Evolutionary conservation across 1,140 invertebrate genomes (phyloP).

Genomic region (Lerema accius): DNA sequence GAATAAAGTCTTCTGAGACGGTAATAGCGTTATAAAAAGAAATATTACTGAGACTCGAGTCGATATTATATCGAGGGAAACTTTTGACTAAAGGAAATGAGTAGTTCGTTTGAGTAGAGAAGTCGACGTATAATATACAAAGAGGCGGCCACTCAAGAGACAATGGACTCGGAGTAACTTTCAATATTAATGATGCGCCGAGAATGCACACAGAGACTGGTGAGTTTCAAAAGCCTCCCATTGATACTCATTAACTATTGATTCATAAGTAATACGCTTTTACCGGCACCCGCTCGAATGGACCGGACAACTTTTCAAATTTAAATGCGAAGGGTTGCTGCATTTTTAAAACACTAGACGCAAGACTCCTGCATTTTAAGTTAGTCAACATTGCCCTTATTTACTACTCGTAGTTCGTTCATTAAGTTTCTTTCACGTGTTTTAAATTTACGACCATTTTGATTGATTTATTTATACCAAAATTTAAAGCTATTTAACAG

Average conservation of each 20-base stretch:
- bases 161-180: slow-evolving; percentile 73
- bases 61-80: slow-evolving; percentile 66
- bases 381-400: slow-evolving; percentile 15
- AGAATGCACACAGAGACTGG: slow-evolving; percentile 70
- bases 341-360: slow-evolving; percentile 55
- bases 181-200: slow-evolving; percentile 80
- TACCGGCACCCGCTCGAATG: slow-evolving; percentile 55
- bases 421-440: slow-evolving; percentile 20
- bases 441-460: slow-evolving; percentile 29
- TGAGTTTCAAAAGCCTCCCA: slow-evolving; percentile 73
- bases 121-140: slow-evolving; percentile 70
- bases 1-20: slow-evolving; percentile 13
- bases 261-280: slow-evolving; percentile 81
- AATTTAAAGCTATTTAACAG: slow-evolving; percentile 11
- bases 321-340: slow-evolving; percentile 67
- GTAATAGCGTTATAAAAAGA: slow-evolving; percentile 36
- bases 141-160: slow-evolving; percentile 71
- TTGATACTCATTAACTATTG: slow-evolving; percentile 82
- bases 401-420: slow-evolving; percentile 13
- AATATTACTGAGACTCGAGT: slow-evolving; percentile 39
- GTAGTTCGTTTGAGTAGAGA: slow-evolving; percentile 69
- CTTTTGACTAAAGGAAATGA: slow-evolving; percentile 75
- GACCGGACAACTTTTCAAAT: slow-evolving; percentile 73
- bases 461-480: slow-evolving; percentile 26
- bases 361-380: slow-evolving; percentile 30